Percentiles rank a stretch among this genome's conserved stretches.
Evolutionary conservation across 2,888 invertebrate species (phyloP).

Genomic region (Ommatoiulus sabulosus): DNA sequence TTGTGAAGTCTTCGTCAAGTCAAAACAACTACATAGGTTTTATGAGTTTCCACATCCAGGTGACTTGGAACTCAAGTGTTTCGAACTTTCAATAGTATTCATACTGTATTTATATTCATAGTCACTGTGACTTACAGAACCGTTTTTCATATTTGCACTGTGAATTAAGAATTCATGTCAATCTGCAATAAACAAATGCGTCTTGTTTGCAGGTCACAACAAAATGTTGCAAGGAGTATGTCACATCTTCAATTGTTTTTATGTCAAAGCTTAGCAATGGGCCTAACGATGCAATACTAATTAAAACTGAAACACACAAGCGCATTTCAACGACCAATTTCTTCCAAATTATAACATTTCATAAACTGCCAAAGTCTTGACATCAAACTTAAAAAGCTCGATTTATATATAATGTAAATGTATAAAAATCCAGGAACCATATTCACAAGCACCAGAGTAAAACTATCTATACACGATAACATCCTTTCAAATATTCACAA

Average conservation of each 20-base stretch:
- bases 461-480: conserved; percentile 16
- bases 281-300: not conserved
- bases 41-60: no score
- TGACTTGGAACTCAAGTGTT: no score
- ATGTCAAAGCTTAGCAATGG: not conserved
- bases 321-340: no score
- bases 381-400: not conserved
- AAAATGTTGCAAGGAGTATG: no score
- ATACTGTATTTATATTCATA: no score
- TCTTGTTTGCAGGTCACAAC: no score
- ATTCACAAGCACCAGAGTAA: not conserved
- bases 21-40: no score
- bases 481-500: conserved; percentile 46
- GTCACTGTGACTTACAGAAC: no score
- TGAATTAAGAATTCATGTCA: no score
- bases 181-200: not conserved
- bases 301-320: not conserved
- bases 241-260: not conserved
- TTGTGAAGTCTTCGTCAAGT: no score
- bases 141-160: no score
- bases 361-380: not conserved
- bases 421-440: conserved; percentile 48
- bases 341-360: not conserved
- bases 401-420: conserved; percentile 27
- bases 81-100: no score